Evolutionary conservation across 2,797 vertebrate species (phyloP).

Genomic region (Myiothlypis chrysogaster): DNA sequence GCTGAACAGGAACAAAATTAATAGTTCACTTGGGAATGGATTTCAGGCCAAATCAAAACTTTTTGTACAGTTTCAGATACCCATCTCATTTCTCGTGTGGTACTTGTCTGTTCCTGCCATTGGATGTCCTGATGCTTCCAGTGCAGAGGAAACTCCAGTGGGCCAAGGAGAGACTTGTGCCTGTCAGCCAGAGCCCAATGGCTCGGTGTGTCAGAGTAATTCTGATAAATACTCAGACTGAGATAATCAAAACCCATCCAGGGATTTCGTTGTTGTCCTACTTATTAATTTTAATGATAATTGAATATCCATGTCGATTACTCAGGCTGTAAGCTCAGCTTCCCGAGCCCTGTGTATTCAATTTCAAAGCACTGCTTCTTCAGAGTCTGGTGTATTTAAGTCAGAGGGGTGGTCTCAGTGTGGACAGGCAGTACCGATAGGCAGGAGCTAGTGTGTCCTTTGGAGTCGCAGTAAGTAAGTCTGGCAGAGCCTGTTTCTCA

Average conservation of each 20-base stretch:
- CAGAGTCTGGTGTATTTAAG: background rate
- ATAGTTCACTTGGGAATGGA: background rate
- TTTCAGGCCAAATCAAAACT: background rate
- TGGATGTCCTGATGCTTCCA: background rate
- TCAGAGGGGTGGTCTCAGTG: accelerated
- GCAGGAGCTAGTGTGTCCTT: background rate
- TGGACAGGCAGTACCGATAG: background rate
- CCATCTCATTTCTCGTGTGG: background rate
- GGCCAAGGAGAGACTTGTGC: background rate
- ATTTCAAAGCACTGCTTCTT: background rate
- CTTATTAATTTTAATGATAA: conserved; percentile 46
- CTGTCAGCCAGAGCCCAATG: background rate
- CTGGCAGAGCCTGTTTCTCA: conserved; percentile 12
- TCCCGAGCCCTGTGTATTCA: background rate
- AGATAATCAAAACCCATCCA: background rate
- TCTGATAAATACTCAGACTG: background rate
- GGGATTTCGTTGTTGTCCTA: conserved; percentile 35
- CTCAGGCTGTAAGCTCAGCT: background rate
- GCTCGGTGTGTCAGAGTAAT: background rate
- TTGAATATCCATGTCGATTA: background rate
- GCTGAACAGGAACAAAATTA: background rate
- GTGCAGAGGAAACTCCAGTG: accelerated
- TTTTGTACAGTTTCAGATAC: background rate
- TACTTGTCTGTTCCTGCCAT: background rate
- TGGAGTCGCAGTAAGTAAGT: background rate